Evolutionary conservation across 1,140 invertebrate genomes (phyloP), one percentile per base, ranked within the genome.

Genomic region (Fopius arisanus): DNA sequence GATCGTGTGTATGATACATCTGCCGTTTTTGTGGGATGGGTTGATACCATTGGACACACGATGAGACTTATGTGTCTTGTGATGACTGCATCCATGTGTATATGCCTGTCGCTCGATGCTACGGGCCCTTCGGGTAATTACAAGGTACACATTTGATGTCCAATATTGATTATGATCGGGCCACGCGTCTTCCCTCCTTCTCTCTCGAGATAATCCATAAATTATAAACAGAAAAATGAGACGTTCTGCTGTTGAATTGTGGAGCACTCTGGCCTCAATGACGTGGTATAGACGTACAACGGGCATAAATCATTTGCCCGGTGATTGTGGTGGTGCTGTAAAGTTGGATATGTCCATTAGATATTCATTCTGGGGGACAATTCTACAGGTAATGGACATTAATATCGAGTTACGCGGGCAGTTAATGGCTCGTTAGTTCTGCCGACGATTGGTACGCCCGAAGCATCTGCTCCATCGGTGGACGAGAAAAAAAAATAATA

Each of bases 151-250:
- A 74, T 72, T 72, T 77, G 73, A 73, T 74, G 72, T 68, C 54
- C 72, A 51, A 68, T 74, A 77, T 77, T 77, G 70, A 77, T 77
- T 77, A 77, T 77, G 59, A 77, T 73, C 74, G 23, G 33, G 48
- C 33, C 33, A 63, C 37, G 12, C 37, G 21, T 71, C 41, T 67
- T 28, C 33, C n/a, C 41, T 72, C 26, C 6, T n/a, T 41, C 48
- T 66, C 51, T 14, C 48, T 3, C 23, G 23, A 37, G 16, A 21
- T 12, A 59, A 59, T 59, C 0, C 10, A 59, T 59, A 59, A 28
- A 59, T 59, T 59, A 28, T 28, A 14, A 59, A 59, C 23, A 26
- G 43, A 26, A 59, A 59, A 59, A 23, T 59, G 54, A 28, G 19
- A 28, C 23, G 10, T 2, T 59, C 26, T 14, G 5, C 3, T 2